Evolutionary conservation across 2,797 vertebrate species (phyloP), one percentile per base, ranked within the genome.

Genomic region (Eptatretus atami): DNA sequence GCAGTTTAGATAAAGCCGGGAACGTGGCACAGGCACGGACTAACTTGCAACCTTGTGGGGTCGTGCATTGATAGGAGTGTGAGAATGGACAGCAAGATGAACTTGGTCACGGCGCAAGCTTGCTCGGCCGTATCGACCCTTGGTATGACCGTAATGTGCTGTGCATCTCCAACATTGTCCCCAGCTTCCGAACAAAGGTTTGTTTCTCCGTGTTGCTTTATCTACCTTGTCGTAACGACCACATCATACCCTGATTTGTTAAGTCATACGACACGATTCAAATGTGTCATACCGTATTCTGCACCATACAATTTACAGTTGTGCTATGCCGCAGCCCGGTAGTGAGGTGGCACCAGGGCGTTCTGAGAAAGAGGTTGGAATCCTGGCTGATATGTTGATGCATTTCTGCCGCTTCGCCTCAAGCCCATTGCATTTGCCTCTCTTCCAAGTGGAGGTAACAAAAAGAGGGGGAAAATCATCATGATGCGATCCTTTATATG

Each of bases 111-210:
- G 85, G 95, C 53, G 87, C 85, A 64, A 76, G 76, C 68, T 87
- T 93, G 70, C 76, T 98, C 0, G 90, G 90, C 52, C 81, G 88
- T 82, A 72, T 96, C 71, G 90, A 96, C 69, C 86, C 90, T 13
- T 98, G 90, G 90, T 98, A 98, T 54, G 79, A 92, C 70, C 80
- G 87, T 65, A 98, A 96, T 9, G 79, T 85, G 44, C 79, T 85
- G 15, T 83, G 79, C 67, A 75, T 98, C 68, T 82, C 93, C 67
- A 78, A 80, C 67, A 72, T 98, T 64, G 84, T 88, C 2, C 71
- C 79, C 53, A 77, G 74, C 0, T 79, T 92, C 15, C 74, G 93
- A 67, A 93, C 86, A 71, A 81, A 92, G 84, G 90, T 95, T 73
- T 6, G 67, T 63, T 14, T 12, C 2, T 61, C 2, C 57, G 10